Base-by-base conservation (phyloP, 2,113 vertebrate species). In the Entelurus aequoreus region DNA sequence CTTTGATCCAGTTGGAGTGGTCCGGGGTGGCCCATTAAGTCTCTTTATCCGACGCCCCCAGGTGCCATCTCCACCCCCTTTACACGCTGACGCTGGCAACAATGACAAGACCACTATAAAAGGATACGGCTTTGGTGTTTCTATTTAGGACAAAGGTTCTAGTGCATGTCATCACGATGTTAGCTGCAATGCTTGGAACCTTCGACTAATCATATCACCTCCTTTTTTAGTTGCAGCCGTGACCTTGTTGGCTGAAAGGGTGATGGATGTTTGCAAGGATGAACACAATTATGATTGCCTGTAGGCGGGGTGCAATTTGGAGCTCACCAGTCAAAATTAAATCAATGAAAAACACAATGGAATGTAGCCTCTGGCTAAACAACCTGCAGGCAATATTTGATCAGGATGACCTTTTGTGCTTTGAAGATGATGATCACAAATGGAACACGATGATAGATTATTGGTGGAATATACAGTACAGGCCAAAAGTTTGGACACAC, bases 61-160 rank as follows among this genome's bases (percentile, higher is more conserved):
- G 76, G 84, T 87, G 79, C 84, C 78, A 81, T 72, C 58, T 68
- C 50, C 74, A 73, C 81, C 59, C 83, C 62, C 11, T 46, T 77
- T 47, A 66, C 69, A 82, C 78, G 54, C 50, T 55, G 84, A 80
- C 62, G 63, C 84, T 76, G 16, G 75, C 60, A 81, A 92, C 93
- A 92, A 93, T 89, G 84, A 87, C 82, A 60, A 64, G 65, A 82
- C 68, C 69, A 75, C 95, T 93, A 92, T 93, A 95, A 93, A 97
- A 94, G 95, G 94, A 76, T 74, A 92, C 86, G 84, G 60, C 71
- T 72, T 72, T 77, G 80, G 5, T 84, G 76, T 4, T 61, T 91
- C 94, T 98, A 95, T 98, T 97, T 97, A 91, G 85, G 90, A 94
- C 87, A 78, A 84, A 71, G 74, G 47, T 37, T 74, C 50, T 63